Evolutionary conservation across 1,140 invertebrate species (phyloP).

Genomic region (Zaprionus ghesquierei): DNA sequence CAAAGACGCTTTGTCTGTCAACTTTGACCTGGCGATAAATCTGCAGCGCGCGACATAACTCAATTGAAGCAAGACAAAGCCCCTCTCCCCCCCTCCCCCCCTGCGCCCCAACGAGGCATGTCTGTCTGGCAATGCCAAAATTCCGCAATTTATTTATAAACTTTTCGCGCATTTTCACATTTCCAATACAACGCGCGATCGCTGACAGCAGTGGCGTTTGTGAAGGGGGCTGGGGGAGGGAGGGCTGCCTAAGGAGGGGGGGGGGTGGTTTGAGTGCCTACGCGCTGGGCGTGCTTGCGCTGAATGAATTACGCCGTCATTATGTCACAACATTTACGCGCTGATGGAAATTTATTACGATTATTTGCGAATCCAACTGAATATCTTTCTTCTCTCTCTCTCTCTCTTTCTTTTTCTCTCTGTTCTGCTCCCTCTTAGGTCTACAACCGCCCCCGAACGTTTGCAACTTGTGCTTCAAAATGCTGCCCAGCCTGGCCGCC

Average conservation of each 20-base stretch:
- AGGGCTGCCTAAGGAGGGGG: too few species aligned
- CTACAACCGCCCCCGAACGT: slow-evolving; percentile 84
- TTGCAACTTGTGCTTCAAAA: slow-evolving; percentile 99
- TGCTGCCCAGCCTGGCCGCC: slow-evolving; percentile 98
- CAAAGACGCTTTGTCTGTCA: slow-evolving; percentile 79
- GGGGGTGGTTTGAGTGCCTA: too few species aligned
- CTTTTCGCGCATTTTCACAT: slow-evolving; percentile 66
- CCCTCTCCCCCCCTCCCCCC: not conserved
- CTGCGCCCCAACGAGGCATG: slow-evolving; percentile 17
- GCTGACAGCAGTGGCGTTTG: not conserved
- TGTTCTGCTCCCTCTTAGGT: slow-evolving; percentile 28
- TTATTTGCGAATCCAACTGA: slow-evolving; percentile 29
- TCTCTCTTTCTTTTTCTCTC: not conserved
- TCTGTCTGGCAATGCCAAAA: slow-evolving; percentile 57
- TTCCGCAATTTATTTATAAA: slow-evolving; percentile 76
- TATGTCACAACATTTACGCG: slow-evolving; percentile 73
- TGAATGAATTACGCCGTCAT: slow-evolving; percentile 65
- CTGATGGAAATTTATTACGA: slow-evolving; percentile 73
- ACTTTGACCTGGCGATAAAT: slow-evolving; percentile 79
- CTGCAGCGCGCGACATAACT: slow-evolving; percentile 74
- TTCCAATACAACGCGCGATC: slow-evolving; percentile 30
- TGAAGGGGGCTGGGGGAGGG: not conserved
- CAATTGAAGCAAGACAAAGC: slow-evolving; percentile 82
- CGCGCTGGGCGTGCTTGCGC: not conserved
- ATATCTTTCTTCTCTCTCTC: not conserved